Conservation (phyloP, 2,113 vertebrate species). For the Theristicus caerulescens region DNA sequence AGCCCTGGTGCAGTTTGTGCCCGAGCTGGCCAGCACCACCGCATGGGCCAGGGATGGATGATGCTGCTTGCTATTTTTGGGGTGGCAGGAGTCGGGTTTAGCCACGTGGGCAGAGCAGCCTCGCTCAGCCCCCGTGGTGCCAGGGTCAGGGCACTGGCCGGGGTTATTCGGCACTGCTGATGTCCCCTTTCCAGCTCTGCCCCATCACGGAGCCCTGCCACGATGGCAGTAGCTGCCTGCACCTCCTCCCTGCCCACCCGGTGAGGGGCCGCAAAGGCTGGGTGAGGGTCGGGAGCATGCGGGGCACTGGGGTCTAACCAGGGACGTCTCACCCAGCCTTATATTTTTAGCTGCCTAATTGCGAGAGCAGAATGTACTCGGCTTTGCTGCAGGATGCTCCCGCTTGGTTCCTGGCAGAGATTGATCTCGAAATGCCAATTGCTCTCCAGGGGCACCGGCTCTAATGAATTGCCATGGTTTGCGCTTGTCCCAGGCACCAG, state of each 20-base stretch:
- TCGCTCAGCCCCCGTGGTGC: accelerated
- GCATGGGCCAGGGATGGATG: not conserved
- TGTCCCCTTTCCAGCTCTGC: not conserved
- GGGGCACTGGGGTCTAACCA: not conserved
- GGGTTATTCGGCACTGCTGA: not conserved
- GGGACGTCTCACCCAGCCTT: not conserved
- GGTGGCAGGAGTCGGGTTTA: not conserved
- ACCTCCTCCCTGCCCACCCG: not conserved
- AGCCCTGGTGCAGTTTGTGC: not conserved
- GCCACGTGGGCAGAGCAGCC: not conserved
- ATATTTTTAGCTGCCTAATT: constrained; percentile 64
- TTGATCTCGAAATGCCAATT: constrained; percentile 69
- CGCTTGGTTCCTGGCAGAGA: constrained; percentile 51
- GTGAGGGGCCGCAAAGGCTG: not conserved
- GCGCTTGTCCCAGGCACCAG: not conserved
- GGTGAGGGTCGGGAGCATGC: accelerated
- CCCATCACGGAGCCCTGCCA: not conserved
- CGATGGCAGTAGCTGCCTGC: accelerated
- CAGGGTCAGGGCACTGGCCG: not conserved
- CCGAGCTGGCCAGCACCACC: accelerated
- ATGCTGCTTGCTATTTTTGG: not conserved
- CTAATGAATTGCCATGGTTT: constrained; percentile 48
- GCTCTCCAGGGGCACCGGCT: constrained; percentile 46
- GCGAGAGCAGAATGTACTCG: constrained; percentile 37
- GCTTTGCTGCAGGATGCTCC: constrained; percentile 56